A percentile compares a stretch with the other conserved stretches of the same genome.
These are phyloP conservation scores for Aporophyla lueneburgensis DNA, from an alignment of 2,888 invertebrate genomes.

Conservation along the genomic window DNA sequence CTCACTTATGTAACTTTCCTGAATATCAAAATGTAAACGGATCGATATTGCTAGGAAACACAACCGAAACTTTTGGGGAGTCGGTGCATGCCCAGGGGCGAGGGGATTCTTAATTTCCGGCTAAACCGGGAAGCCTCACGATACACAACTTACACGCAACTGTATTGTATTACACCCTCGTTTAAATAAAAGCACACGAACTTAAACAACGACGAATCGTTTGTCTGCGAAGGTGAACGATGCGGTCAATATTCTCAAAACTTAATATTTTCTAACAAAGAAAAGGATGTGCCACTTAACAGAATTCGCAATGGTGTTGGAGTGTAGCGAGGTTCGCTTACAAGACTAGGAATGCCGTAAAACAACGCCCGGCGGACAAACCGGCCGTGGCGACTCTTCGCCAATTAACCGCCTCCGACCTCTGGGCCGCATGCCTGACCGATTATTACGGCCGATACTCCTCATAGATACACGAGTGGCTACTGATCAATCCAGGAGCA, in stretches of 20 bases:
- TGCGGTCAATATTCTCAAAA: slow-evolving; percentile 40
- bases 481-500: slow-evolving; percentile 64
- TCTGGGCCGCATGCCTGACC: slow-evolving; percentile 80
- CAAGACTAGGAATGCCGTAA: slow-evolving; percentile 83
- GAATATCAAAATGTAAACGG: slow-evolving; percentile 52
- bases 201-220: slow-evolving; percentile 4
- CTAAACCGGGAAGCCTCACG: slow-evolving; percentile 80
- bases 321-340: slow-evolving; percentile 70
- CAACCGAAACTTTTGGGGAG: slow-evolving; percentile 80
- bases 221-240: neutral
- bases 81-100: slow-evolving; percentile 67
- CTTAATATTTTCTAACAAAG: slow-evolving; percentile 54
- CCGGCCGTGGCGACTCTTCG: slow-evolving; percentile 85
- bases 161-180: slow-evolving; percentile 68
- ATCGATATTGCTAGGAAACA: slow-evolving; percentile 89
- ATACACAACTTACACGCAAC: slow-evolving; percentile 61
- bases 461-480: slow-evolving; percentile 75
- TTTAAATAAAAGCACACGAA: slow-evolving; percentile 34
- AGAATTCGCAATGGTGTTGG: slow-evolving; percentile 66
- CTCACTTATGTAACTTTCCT: slow-evolving; percentile 10
- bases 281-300: slow-evolving; percentile 69
- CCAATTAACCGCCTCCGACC: slow-evolving; percentile 89
- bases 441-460: slow-evolving; percentile 77
- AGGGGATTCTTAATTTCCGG: slow-evolving; percentile 87
- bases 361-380: slow-evolving; percentile 85